Base-by-base conservation (phyloP, 2,113 vertebrate genomes). In the Nycticorax nycticorax region DNA sequence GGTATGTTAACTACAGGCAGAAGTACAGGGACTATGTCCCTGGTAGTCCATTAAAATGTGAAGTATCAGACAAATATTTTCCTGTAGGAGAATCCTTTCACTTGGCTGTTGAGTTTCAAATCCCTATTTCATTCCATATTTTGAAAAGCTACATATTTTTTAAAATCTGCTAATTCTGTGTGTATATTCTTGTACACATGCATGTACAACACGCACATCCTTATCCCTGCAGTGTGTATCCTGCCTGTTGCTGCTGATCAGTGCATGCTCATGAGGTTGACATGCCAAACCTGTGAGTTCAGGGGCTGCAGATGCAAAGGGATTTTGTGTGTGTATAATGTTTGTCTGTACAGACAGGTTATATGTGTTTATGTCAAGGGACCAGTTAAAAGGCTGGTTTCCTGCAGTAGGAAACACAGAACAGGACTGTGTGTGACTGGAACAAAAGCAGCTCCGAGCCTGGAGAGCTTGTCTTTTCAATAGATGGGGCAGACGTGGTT, bases 121-220 rank as follows among this genome's bases (percentile, higher is more conserved):
- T 64, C 23, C 10, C 0, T 85, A 9, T 76, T 90, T 87, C 53
- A 81, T 9, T 9, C 3, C 0, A 0, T 24, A 15, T 32, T 55
- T 90, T 83, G 15, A 57, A 85, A 82, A 92, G 11, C 52, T 55
- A 24, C 4, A 2, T 43, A 8, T 48, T 39, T 39, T 73, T 83
- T 35, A 19, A 69, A 85, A 55, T 41, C 24, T 41, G 0, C 50
- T 76, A 4, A 33, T 82, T 93, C 22, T 67, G 0, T 28, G 12
- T 35, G 3, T 43, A 4, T 77, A 35, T 64, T 75, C 48, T 68
- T 86, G 12, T 62, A 27, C 50, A 14, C 5, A 3, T 12, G 26
- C 13, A 2, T 0, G 0, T 45, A 33, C 37, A 59, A 16, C 3
- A 4, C 2, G 1, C 14, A 9, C 7, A 1, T 69, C 62, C 45